Base-by-base conservation (phyloP, 1,140 invertebrate species). In the Hycleus cichorii region DNA sequence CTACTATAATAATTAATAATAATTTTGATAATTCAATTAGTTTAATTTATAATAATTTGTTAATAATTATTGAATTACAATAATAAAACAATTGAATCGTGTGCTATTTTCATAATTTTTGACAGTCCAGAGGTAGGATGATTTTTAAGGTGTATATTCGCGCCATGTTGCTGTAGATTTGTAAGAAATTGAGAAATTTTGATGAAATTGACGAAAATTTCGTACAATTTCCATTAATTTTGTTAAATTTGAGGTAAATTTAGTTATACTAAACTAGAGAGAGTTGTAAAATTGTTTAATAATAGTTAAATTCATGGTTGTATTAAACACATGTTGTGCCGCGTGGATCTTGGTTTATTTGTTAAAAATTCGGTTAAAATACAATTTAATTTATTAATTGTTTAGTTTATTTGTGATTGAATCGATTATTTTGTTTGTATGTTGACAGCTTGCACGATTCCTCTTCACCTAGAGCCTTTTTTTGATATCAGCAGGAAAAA, bases 161-260 rank as follows among this genome's bases (percentile, higher is more conserved):
- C 72, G 70, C 70, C 71, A 73, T 73, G 69, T 73, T 74, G 72
- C 68, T 55, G 59, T 60, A 40, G 59, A 64, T 66, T 62, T 56
- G 11, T 10, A 9, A 39, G 49, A 18, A 45, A 42, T 42, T 4
- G 10, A 42, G 10, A 4, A 42, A 42, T 7, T 8, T n/a, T 42
- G 40, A 42, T 42, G 11, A 4, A 42, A 42, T 8, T 10, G 6
- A 8, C 5, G 4, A 4, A 9, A 32, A 32, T 32, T 32, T 32
- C 2, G 7, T 32, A 4, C 32, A 32, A 32, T 32, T 32, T 32
- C 32, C 4, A 5, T 32, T 32, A 32, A 32, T 42, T 42, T n/a
- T 6, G 10, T 42, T n/a, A 10, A 10, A 42, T 42, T 11, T 42
- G 2, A 39, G 11, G 3, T 42, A 11, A n/a, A 42, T 10, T 11